Evolutionary conservation across 2,113 vertebrate species (phyloP).

Genomic region (Apeltes quadracus): DNA sequence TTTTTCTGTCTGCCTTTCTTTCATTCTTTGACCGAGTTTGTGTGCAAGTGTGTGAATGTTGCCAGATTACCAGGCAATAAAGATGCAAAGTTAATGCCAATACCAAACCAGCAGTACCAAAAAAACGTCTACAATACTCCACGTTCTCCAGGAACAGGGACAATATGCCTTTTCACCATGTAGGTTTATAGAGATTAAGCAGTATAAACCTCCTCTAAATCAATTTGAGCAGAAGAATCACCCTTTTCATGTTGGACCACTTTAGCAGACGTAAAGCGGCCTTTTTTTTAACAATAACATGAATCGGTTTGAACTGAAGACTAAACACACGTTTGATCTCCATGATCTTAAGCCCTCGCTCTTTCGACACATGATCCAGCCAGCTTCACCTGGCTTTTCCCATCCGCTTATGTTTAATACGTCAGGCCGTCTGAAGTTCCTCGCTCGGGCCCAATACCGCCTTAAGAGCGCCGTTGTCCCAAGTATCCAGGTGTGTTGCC

Average conservation of each 20-base stretch:
- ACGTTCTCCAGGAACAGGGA: slow-evolving; percentile 7
- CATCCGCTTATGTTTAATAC: slow-evolving; percentile 36
- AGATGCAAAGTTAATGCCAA: slow-evolving; percentile 34
- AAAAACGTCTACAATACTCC: slow-evolving; percentile 3
- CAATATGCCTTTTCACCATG: neutral
- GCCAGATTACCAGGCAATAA: slow-evolving; percentile 36
- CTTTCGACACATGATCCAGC: slow-evolving; percentile 12
- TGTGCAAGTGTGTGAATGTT: slow-evolving; percentile 35
- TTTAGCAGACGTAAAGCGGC: neutral
- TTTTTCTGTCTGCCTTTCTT: slow-evolving; percentile 1
- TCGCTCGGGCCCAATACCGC: too few relatives aligned
- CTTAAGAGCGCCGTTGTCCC: slow-evolving; percentile 24
- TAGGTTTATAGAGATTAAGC: neutral
- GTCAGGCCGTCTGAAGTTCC: slow-evolving; percentile 28
- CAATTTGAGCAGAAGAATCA: neutral
- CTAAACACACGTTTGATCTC: slow-evolving; percentile 21
- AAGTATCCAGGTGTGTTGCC: slow-evolving; percentile 42
- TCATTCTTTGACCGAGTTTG: slow-evolving; percentile 24
- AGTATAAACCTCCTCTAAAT: neutral
- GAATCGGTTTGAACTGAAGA: slow-evolving; percentile 13
- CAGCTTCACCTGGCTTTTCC: slow-evolving; percentile 18
- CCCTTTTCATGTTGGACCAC: neutral
- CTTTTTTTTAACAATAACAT: neutral
- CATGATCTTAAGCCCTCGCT: neutral
- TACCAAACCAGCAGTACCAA: slow-evolving; percentile 1